A percentile compares a stretch with the other conserved stretches of the same genome.
Evolutionary conservation across 2,888 invertebrate genomes (phyloP).

Genomic region (Polydrusus tereticollis): DNA sequence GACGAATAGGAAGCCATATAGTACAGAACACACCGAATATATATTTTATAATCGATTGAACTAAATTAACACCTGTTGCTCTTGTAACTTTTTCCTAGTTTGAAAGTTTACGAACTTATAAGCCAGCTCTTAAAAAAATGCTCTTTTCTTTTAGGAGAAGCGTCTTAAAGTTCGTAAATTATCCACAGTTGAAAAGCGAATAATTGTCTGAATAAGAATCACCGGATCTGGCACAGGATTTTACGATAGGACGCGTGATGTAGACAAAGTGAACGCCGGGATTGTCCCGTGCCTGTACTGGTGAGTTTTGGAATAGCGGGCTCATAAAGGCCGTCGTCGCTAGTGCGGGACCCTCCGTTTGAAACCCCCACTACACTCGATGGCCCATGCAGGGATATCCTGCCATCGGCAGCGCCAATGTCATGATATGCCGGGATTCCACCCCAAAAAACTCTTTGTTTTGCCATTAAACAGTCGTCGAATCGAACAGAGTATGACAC

Average conservation of each 20-base stretch:
- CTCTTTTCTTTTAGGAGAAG: not conserved
- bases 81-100: not conserved
- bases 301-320: conserved; percentile 33
- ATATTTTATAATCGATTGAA: conserved; percentile 4
- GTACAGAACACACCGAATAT: not conserved
- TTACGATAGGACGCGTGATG: conserved; percentile 1
- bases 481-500: not conserved
- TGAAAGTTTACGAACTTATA: not conserved
- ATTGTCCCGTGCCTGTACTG: conserved; percentile 25
- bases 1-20: not conserved
- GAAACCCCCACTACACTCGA: conserved; percentile 47
- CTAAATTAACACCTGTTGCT: conserved; percentile 10
- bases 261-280: not conserved
- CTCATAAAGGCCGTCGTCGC: conserved; percentile 48
- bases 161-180: not conserved
- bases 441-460: conserved; percentile 18
- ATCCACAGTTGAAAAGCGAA: not conserved
- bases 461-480: conserved; percentile 13
- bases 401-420: conserved; percentile 57
- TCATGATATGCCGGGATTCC: conserved; percentile 31
- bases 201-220: conserved; percentile 1
- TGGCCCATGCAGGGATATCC: conserved; percentile 63
- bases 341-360: conserved; percentile 55
- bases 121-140: not conserved
- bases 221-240: conserved; percentile 13